A percentile compares a stretch with the other conserved stretches of the same genome.
Conservation (phyloP, 35 echinoderm and acorn worm species). For the Holothuria glaberrima region DNA sequence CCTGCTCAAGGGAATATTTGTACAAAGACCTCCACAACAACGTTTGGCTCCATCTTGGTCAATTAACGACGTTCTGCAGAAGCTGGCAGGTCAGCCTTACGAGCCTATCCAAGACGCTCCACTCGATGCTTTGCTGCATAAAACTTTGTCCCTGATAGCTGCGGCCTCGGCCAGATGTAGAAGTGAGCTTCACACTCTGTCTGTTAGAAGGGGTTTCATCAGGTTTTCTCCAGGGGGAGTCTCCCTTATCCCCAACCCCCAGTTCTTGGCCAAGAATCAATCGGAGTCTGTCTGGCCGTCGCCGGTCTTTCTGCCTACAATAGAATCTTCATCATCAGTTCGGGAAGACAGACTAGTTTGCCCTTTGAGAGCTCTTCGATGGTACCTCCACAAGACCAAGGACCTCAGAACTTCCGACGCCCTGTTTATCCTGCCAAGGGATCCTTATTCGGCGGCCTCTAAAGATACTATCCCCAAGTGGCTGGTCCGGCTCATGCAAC, state of each 20-base stretch:
- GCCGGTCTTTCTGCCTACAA: not conserved
- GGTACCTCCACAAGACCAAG: not conserved
- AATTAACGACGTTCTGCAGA: not conserved
- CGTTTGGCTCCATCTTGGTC: constrained; percentile 38
- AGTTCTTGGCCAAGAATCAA: constrained; percentile 42
- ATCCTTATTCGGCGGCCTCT: not conserved
- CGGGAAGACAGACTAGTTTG: constrained; percentile 10
- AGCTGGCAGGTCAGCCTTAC: not conserved
- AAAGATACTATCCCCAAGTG: not conserved
- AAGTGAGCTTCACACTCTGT: constrained; percentile 26
- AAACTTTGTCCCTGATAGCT: constrained; percentile 36
- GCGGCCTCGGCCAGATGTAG: not conserved
- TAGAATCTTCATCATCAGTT: not conserved
- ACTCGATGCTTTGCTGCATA: not conserved
- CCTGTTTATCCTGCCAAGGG: not conserved
- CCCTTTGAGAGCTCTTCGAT: not conserved
- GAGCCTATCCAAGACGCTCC: constrained; percentile 1
- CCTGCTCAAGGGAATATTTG: constrained; percentile 26
- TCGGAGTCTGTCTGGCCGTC: not conserved
- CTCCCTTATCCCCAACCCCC: not conserved
- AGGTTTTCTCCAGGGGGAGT: not conserved
- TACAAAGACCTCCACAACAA: not conserved
- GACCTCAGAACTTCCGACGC: not conserved
- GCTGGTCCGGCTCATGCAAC: not conserved
- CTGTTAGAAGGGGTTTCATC: not conserved